A percentile compares a stretch with the other conserved stretches of the same genome.
Conservation (phyloP, 2,797 vertebrate genomes). For the Thunnus albacares region DNA sequence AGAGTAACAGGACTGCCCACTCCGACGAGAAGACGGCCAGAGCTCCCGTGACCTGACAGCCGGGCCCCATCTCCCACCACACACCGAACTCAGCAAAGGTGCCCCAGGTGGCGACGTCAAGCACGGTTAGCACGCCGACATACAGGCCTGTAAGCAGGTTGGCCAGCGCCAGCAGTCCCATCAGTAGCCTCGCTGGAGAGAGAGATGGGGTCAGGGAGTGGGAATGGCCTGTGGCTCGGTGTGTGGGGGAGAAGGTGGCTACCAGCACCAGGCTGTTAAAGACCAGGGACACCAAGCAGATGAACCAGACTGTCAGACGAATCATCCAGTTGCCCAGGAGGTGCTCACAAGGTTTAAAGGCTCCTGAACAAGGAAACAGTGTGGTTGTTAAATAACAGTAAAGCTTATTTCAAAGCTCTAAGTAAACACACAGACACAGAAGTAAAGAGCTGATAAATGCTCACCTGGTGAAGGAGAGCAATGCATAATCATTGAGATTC, state of each 20-base stretch:
- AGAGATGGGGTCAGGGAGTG: slow-evolving; percentile 65
- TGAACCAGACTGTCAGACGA: slow-evolving; percentile 98
- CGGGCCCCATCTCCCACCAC: slow-evolving; percentile 96
- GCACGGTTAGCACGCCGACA: slow-evolving; percentile 90
- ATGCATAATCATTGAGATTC: slow-evolving; percentile 91
- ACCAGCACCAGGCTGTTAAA: slow-evolving; percentile 95
- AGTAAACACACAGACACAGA: slow-evolving; percentile 1
- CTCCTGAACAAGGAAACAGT: slow-evolving; percentile 84
- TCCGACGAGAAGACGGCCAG: slow-evolving; percentile 96
- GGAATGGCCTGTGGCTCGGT: slow-evolving; percentile 51
- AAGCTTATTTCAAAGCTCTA: not conserved
- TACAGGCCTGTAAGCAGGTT: slow-evolving; percentile 96
- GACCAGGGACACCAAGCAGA: slow-evolving; percentile 94
- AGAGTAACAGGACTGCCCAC: slow-evolving; percentile 92
- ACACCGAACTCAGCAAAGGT: slow-evolving; percentile 94
- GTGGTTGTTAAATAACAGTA: not conserved
- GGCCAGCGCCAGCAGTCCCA: slow-evolving; percentile 93
- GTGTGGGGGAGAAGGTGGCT: slow-evolving; percentile 88
- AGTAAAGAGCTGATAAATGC: not conserved
- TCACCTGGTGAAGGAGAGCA: slow-evolving; percentile 96
- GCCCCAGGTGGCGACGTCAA: slow-evolving; percentile 95
- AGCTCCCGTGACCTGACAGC: slow-evolving; percentile 92
- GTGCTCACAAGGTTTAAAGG: slow-evolving; percentile 97
- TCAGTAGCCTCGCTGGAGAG: slow-evolving; percentile 90
- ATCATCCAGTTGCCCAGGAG: slow-evolving; percentile 99